A percentile compares a stretch with the other conserved stretches of the same genome.
These are phyloP conservation scores for Andrena cerasifolii DNA, from an alignment of 1,140 invertebrate genomes.

Conservation along the genomic window DNA sequence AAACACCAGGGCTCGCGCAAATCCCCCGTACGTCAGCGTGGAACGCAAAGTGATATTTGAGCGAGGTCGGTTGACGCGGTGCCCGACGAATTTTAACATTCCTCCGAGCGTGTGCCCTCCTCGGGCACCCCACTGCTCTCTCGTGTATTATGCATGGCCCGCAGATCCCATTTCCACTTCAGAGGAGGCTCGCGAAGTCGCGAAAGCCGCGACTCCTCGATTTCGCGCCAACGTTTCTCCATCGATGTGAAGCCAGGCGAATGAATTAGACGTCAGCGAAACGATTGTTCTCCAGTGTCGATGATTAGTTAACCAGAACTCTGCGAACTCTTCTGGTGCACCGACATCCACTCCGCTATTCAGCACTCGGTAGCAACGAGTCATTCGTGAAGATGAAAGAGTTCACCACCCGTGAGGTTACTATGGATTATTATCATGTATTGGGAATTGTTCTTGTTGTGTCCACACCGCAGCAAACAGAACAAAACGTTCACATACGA, in stretches of 20 bases:
- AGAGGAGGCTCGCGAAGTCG: slow-evolving; percentile 10
- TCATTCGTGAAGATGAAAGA: too few species aligned
- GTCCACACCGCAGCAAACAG: too few species aligned
- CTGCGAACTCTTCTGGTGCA: background rate
- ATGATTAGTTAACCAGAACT: background rate
- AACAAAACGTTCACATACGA: too few species aligned
- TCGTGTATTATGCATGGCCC: slow-evolving; percentile 63
- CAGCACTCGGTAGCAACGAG: too few species aligned
- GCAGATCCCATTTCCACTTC: slow-evolving; percentile 41
- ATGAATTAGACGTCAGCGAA: slow-evolving; percentile 22
- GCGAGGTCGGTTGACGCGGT: slow-evolving; percentile 44
- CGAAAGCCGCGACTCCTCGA: background rate
- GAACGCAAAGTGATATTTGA: slow-evolving; percentile 62
- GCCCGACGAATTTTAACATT: slow-evolving; percentile 57
- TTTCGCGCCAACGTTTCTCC: background rate
- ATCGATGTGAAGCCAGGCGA: slow-evolving; percentile 27
- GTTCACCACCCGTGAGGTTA: too few species aligned
- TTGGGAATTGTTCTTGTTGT: too few species aligned
- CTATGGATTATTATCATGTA: too few species aligned
- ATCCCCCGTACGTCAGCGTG: slow-evolving; percentile 39
- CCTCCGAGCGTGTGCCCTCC: slow-evolving; percentile 36
- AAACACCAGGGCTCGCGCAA: slow-evolving; percentile 52
- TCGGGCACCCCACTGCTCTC: slow-evolving; percentile 33
- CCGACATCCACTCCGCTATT: too few species aligned
- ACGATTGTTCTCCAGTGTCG: background rate